Conservation (phyloP, 2,888 invertebrate genomes). For the Monoplex corrugatus region DNA sequence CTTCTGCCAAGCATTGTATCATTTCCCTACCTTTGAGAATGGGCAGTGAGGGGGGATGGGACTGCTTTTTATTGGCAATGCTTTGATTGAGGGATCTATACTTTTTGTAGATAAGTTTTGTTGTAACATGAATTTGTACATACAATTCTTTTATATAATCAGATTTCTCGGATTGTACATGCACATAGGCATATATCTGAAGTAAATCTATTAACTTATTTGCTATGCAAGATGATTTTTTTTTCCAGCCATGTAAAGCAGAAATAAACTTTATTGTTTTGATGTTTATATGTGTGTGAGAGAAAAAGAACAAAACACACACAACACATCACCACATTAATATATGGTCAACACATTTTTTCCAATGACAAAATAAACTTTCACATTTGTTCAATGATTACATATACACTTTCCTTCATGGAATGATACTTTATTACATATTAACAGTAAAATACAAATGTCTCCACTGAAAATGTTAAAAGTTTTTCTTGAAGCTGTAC, state of each 20-base stretch:
- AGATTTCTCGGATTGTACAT: not conserved
- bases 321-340: not conserved
- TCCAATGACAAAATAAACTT: not conserved
- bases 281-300: not conserved
- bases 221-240: not conserved
- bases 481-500: not conserved
- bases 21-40: not conserved
- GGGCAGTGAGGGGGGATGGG: too few species aligned
- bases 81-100: too few species aligned
- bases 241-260: not conserved
- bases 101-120: too few species aligned
- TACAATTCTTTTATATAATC: too few species aligned
- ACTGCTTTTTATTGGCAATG: too few species aligned
- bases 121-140: too few species aligned
- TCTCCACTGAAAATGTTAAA: not conserved
- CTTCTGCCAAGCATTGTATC: too few species aligned
- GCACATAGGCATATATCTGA: not conserved
- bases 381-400: too few species aligned
- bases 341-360: not conserved
- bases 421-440: conserved; percentile 13
- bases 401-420: not conserved
- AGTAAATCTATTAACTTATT: not conserved
- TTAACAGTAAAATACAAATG: not conserved
- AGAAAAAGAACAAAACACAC: not conserved
- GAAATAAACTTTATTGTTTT: not conserved